These are phyloP conservation scores for Noctua janthe DNA, from an alignment of 2,888 invertebrate species.

Conservation along the genomic window DNA sequence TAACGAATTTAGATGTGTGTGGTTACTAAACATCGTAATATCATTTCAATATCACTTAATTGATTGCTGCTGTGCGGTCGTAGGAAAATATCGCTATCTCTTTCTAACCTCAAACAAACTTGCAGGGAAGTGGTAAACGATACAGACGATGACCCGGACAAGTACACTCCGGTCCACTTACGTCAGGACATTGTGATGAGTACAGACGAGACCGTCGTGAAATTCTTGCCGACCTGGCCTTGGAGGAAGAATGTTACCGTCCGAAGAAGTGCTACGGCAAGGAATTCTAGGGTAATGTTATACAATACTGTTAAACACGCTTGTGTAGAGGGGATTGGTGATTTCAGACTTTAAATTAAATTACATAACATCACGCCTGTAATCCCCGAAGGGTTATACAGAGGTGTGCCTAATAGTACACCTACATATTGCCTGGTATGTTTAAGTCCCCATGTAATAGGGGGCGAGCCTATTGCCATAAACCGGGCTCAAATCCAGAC, in stretches of 20 bases:
- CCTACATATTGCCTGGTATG: too few relatives aligned
- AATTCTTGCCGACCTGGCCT: constrained; percentile 79
- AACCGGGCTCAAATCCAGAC: too few relatives aligned
- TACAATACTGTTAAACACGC: background rate
- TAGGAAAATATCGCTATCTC: constrained; percentile 2
- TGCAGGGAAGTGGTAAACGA: constrained; percentile 81
- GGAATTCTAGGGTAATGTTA: constrained; percentile 69
- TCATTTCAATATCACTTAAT: background rate
- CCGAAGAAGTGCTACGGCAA: constrained; percentile 70
- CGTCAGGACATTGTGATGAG: constrained; percentile 76
- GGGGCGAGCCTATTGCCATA: too few relatives aligned
- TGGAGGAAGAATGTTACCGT: constrained; percentile 73
- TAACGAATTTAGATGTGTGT: too few relatives aligned
- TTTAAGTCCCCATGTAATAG: too few relatives aligned
- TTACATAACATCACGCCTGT: too few relatives aligned
- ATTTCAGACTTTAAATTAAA: too few relatives aligned
- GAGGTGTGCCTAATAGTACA: too few relatives aligned
- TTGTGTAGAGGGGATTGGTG: too few relatives aligned
- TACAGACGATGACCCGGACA: constrained; percentile 60
- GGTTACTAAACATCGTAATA: too few relatives aligned
- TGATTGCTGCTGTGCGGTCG: background rate
- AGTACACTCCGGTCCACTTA: constrained; percentile 75
- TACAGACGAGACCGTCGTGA: constrained; percentile 76
- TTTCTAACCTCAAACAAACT: constrained; percentile 12
- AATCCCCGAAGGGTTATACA: too few relatives aligned